Evolutionary conservation across 2,113 vertebrate species (phyloP), one percentile per base, ranked within the genome.

Genomic region (Octodon degus): DNA sequence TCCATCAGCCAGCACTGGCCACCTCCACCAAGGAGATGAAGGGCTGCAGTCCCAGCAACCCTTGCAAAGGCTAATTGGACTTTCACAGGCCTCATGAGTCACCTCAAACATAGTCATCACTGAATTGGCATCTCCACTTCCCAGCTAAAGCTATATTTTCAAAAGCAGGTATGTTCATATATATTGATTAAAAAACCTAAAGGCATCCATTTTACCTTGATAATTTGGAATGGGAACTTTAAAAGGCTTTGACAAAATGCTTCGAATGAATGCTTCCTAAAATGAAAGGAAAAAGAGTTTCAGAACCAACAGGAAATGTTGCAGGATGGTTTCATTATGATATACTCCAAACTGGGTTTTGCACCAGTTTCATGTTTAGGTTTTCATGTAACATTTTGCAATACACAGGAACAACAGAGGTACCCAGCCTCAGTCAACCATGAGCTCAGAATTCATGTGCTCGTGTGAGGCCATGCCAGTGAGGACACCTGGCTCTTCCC

Each of bases 191-290:
- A 96, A 68, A 88, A 94, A 74, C 2, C 24, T 30, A 82, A 82
- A 84, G 86, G 47, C 74, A 53, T 96, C 60, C 47, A 68, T 90
- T 97, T 98, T 99, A 99, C 99, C 99, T 98, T 99, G 99, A 97
- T 99, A 99, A 98, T 99, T 99, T 96, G 98, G 99, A 98, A 99
- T 99, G 16, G 99, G 99, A 63, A 99, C 97, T 98, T 99, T 99
- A 97, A 99, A 99, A 34, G 99, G 99, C 97, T 99, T 99, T 96
- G 99, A 99, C 97, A 99, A 99, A 98, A 99, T 99, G 92, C 98
- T 99, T 95, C 99, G 99, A 96, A 99, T 99, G 97, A 99, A 99
- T 14, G 98, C 99, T 98, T 99, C 99, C 99, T 99, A 98, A 97
- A 97, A 98, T 60, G 96, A 72, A 97, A 97, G 47, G 60, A 94